phyloP scores from a whole-genome alignment of 1,140 invertebrate genomes.

The Frieseomelitta varia region DNA sequence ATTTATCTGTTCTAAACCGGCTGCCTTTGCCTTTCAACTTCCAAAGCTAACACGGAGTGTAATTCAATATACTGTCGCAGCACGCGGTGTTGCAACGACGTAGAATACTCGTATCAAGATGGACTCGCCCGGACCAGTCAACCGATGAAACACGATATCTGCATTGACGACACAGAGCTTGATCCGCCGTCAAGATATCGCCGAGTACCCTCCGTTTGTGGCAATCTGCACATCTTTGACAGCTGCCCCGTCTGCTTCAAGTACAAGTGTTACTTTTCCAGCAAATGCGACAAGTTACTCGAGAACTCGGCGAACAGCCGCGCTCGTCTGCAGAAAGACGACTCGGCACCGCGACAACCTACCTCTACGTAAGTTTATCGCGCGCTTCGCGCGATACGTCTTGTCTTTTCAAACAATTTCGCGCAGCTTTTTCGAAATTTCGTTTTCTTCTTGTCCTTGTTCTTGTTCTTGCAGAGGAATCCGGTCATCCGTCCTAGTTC shows the following conservation, averaged over 20 bases:
- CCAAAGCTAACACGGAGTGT: no score
- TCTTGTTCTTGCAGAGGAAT: neutral
- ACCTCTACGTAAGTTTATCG: neutral
- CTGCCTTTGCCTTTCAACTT: no score
- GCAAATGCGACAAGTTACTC: neutral
- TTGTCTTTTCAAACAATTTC: neutral
- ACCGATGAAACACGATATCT: neutral
- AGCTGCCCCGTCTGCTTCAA: constrained; percentile 76
- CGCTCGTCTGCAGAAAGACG: neutral
- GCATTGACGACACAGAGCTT: neutral
- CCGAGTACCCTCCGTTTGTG: constrained; percentile 19
- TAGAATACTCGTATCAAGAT: neutral
- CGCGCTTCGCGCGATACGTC: neutral
- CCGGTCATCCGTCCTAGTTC: neutral
- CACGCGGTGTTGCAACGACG: constrained; percentile 3
- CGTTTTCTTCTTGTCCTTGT: neutral
- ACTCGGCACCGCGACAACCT: neutral
- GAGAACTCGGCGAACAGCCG: neutral
- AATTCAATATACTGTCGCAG: neutral
- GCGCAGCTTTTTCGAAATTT: neutral
- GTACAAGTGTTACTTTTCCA: constrained; percentile 76
- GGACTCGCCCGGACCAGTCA: neutral
- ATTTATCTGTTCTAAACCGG: neutral
- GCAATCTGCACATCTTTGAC: constrained; percentile 67
- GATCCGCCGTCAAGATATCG: neutral